A percentile compares a stretch with the other conserved stretches of the same genome.
Evolutionary conservation across 2,888 invertebrate genomes (phyloP).

Genomic region (Cetonia aurata): DNA sequence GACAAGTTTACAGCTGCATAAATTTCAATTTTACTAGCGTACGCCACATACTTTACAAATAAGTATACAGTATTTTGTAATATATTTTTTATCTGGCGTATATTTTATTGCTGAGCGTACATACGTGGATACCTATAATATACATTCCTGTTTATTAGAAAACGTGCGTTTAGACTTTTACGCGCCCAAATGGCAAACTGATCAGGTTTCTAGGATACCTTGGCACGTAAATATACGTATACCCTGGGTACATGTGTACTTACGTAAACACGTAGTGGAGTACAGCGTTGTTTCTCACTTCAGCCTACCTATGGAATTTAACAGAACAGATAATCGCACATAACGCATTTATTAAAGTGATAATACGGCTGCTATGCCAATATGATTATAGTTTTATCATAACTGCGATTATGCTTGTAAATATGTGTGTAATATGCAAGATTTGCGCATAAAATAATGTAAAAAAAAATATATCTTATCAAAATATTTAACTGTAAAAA

Average conservation of each 20-base stretch:
- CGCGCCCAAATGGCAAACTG: constrained; percentile 5
- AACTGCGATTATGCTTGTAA: too few species aligned
- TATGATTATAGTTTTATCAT: too few species aligned
- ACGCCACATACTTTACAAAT: constrained; percentile 20
- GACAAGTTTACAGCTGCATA: constrained; percentile 33
- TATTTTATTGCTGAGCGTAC: constrained; percentile 19
- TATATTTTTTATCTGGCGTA: constrained; percentile 34
- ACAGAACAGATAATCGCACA: background rate
- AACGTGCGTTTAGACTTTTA: constrained; percentile 26
- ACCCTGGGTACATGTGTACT: background rate
- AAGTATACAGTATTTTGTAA: constrained; percentile 35
- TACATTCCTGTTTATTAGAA: constrained; percentile 22
- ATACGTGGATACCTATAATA: constrained; percentile 30
- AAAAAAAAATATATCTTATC: too few species aligned
- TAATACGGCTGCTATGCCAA: background rate
- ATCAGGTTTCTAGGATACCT: too few species aligned
- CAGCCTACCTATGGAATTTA: background rate
- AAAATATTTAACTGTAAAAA: too few species aligned
- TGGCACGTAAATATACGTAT: too few species aligned
- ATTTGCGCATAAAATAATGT: too few species aligned
- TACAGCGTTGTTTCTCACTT: background rate
- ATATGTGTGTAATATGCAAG: too few species aligned
- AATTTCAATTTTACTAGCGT: constrained; percentile 34
- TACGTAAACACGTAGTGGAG: background rate
- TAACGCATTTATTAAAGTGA: background rate